Conservation (phyloP, 2,113 vertebrate genomes). For the Dasyurus viverrinus region DNA sequence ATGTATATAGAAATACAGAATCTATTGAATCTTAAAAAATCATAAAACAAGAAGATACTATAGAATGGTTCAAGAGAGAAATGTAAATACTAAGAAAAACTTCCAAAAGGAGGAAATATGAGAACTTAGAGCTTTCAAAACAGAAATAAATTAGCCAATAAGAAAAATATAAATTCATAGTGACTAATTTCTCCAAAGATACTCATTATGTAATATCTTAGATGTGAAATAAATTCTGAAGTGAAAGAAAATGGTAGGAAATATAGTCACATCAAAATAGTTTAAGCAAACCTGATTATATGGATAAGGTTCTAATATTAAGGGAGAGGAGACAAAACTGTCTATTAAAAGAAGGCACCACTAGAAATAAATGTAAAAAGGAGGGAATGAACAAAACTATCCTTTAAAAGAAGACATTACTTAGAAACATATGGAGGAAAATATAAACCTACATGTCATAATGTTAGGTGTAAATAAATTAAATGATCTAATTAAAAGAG, state of each 20-base stretch:
- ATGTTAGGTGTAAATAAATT: background rate
- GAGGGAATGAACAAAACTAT: too few relatives aligned
- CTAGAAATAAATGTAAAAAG: background rate
- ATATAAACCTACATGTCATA: background rate
- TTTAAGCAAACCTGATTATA: background rate
- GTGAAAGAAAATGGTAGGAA: background rate
- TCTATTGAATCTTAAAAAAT: background rate
- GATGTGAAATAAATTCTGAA: background rate
- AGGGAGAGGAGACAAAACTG: background rate
- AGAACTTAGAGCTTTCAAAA: background rate
- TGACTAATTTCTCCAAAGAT: background rate
- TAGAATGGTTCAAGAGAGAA: background rate
- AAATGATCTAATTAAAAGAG: background rate
- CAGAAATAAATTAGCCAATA: background rate
- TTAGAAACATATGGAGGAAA: background rate
- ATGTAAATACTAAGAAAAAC: background rate
- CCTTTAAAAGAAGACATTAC: too few relatives aligned
- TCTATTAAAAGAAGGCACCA: background rate
- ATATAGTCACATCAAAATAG: background rate
- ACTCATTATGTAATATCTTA: background rate
- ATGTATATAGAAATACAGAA: background rate
- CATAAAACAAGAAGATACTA: background rate
- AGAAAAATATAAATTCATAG: background rate
- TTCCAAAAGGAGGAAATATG: background rate
- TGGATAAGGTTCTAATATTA: background rate